phyloP scores from a whole-genome alignment of 2,888 invertebrate species.

The Drosophila aldrichi region DNA sequence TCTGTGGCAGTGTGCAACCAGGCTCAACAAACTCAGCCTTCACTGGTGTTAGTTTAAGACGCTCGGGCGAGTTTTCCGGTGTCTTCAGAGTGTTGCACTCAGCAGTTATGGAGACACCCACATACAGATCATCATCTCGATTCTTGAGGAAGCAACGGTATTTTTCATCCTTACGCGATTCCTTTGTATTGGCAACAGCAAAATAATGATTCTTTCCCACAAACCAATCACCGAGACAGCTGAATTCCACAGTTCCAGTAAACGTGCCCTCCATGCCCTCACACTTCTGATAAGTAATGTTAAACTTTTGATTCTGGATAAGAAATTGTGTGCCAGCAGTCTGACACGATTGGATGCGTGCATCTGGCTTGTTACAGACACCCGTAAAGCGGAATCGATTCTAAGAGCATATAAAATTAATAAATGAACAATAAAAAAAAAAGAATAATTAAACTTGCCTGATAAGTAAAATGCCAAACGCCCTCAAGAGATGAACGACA shows the following conservation, averaged over 20 bases:
- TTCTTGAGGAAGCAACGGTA: conserved; percentile 97
- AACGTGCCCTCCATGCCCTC: conserved; percentile 95
- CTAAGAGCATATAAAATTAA: conserved; percentile 74
- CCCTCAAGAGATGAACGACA: conserved; percentile 97
- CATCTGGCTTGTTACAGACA: conserved; percentile 95
- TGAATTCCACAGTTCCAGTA: conserved; percentile 96
- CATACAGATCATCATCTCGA: conserved; percentile 95
- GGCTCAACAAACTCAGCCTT: conserved; percentile 96
- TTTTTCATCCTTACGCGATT: conserved; percentile 97
- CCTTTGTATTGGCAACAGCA: conserved; percentile 98
- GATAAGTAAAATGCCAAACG: conserved; percentile 98
- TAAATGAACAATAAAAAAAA: neutral
- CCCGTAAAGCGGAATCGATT: conserved; percentile 96
- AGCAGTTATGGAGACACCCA: conserved; percentile 96
- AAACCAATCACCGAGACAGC: conserved; percentile 98
- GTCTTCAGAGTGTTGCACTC: conserved; percentile 97
- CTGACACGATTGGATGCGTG: conserved; percentile 96
- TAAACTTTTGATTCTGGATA: conserved; percentile 98
- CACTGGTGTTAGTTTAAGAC: conserved; percentile 93
- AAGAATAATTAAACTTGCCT: too few species aligned
- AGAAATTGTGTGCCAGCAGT: conserved; percentile 97
- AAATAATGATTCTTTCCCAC: conserved; percentile 98
- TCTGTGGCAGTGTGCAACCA: conserved; percentile 96
- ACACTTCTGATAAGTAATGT: conserved; percentile 96
- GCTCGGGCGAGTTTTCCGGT: conserved; percentile 96